These are phyloP conservation scores for Nemurella pictetii DNA, from an alignment of 2,888 invertebrate species.

Conservation along the genomic window DNA sequence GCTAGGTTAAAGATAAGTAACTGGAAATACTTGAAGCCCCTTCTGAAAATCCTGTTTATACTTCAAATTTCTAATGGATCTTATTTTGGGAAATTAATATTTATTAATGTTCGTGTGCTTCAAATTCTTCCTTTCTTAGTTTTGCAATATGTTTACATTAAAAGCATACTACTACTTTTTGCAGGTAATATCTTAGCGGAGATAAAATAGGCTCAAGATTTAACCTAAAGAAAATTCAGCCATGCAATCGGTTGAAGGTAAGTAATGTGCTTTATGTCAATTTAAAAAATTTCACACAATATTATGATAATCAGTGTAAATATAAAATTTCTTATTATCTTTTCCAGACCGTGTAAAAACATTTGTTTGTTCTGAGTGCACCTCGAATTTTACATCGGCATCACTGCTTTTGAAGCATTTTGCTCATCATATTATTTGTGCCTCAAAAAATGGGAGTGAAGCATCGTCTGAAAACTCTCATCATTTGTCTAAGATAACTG, in stretches of 20 bases:
- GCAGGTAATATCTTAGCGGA: too few species aligned
- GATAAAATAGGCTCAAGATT: too few species aligned
- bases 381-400: constrained; percentile 46
- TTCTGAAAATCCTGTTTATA: too few species aligned
- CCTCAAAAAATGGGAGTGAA: constrained; percentile 28
- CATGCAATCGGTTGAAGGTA: constrained; percentile 38
- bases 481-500: not conserved
- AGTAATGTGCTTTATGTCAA: not conserved
- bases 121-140: too few species aligned
- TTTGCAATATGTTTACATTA: too few species aligned
- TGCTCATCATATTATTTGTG: constrained; percentile 47
- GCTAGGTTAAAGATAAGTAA: too few species aligned
- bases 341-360: not conserved
- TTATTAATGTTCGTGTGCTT: too few species aligned
- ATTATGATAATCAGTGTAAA: not conserved
- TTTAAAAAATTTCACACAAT: not conserved
- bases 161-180: too few species aligned
- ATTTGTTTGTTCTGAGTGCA: not conserved
- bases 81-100: too few species aligned
- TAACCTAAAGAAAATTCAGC: too few species aligned
- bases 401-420: constrained; percentile 50
- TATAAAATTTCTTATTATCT: not conserved
- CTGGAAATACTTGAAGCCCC: too few species aligned
- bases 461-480: not conserved
- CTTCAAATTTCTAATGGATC: too few species aligned